Base-by-base conservation (phyloP, 2,797 vertebrate genomes). In the Arnoldichthys spilopterus region DNA sequence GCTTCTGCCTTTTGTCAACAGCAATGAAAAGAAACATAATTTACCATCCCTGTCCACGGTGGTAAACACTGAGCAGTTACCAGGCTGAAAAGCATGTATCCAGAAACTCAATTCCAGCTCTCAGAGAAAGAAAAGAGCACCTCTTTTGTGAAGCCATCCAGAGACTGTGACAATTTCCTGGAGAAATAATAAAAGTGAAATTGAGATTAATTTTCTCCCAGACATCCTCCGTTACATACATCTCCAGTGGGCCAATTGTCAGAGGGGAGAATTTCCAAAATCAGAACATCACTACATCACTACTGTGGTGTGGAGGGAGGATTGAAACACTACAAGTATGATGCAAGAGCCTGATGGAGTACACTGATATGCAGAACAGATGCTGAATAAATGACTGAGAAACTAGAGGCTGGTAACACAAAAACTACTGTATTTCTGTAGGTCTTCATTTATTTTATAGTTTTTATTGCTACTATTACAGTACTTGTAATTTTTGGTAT, bases 51-150 rank as follows among this genome's bases (percentile, higher is more conserved):
- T 76, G 76, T 76, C 20, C 45, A n/a, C 7, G 15, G 13, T 8
- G n/a, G 59, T 53, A 76, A 72, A 13, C n/a, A 54, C 11, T 34
- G 15, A 79, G 63, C 40, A 82, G 32, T 78, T 68, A 79, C 40
- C 51, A 30, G 40, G 53, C 54, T 49, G 26, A 51, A 61, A 72
- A 81, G 24, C 34, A 24, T 51, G 47, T 37, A 30, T 68, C 51
- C 54, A 28, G 26, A 26, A 74, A 56, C 13, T 32, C 30, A 61
- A 26, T 26, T 58, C 6, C 32, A 18, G 26, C 40, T 40, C 1
- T 58, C 32, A 43, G 11, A 66, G 49, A 28, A 72, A 62, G 24
- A 70, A 71, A 15, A 64, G 4, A 71, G 16, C 18, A 37, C 15
- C 24, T 47, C 11, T 43, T 63, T 18, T 62, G 24, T 63, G 24